These are phyloP conservation scores for Clostera curtula DNA, from an alignment of 2,888 invertebrate species.

Conservation along the genomic window DNA sequence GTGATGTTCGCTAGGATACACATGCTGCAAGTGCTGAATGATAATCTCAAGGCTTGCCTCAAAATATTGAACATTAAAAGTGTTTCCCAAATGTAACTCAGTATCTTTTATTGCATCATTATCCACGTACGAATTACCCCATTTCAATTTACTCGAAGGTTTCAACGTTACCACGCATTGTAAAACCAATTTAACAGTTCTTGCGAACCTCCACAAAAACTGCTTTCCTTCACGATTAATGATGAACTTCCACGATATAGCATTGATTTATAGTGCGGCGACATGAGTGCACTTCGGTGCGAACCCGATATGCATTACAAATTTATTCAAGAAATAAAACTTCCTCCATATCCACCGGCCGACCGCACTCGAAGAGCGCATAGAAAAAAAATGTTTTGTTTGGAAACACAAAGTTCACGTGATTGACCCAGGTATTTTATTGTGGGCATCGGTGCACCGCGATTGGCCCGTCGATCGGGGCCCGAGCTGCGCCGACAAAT, in stretches of 20 bases:
- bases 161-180: too few species aligned
- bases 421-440: constrained; percentile 77
- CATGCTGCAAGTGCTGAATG: constrained; percentile 77
- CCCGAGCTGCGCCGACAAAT: constrained; percentile 68
- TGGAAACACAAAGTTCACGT: constrained; percentile 83
- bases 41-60: constrained; percentile 78
- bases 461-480: constrained; percentile 70
- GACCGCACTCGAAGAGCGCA: constrained; percentile 33
- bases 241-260: constrained; percentile 11
- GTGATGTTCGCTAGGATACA: constrained; percentile 81
- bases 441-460: constrained; percentile 46
- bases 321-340: constrained; percentile 36
- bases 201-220: constrained; percentile 6
- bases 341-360: constrained; percentile 30
- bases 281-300: constrained; percentile 23
- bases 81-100: constrained; percentile 78
- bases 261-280: constrained; percentile 11
- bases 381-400: constrained; percentile 77
- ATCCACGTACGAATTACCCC: constrained; percentile 8
- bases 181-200: constrained; percentile 4
- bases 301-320: constrained; percentile 23
- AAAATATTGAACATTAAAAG: constrained; percentile 79
- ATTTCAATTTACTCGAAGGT: constrained; percentile 9
- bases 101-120: constrained; percentile 21
- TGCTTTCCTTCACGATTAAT: constrained; percentile 6